Base-by-base conservation (phyloP, 2,113 vertebrate genomes). In the Pedionomus torquatus region DNA sequence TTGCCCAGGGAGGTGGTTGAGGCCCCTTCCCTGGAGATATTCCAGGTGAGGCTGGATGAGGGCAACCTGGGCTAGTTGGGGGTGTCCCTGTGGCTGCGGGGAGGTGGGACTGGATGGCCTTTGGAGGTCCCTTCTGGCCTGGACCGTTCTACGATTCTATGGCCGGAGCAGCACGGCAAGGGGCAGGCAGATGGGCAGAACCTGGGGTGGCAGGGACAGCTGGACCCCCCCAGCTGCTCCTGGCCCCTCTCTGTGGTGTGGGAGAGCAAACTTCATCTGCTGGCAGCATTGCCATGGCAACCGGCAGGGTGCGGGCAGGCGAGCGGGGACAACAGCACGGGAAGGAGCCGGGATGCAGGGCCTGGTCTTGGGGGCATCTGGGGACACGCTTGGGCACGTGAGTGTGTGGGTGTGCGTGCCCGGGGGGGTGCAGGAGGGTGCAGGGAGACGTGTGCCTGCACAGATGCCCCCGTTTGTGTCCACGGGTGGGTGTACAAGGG, bases 231-330 rank as follows among this genome's bases (percentile, higher is more conserved):
- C 1, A 0, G n/a, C 26, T 35, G 46, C 43, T 91, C 49, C 69
- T 0, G 1, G 64, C 19, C 91, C 51, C 25, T 93, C 7, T 5
- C 25, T 5, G 14, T 7, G 5, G 70, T 21, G 28, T 4, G 39
- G 92, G 77, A 91, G 91, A 94, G 83, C 35, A 79, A 93, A 85
- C 60, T 87, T 81, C 65, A 60, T 92, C 89, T 92, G 55, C 78
- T 81, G 72, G 69, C 83, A 87, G 69, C 2, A 82, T 96, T 60
- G 69, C 96, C 95, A 96, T 96, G 60, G 83, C 83, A 96, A 97
- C 96, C 4, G 16, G 86, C 80, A 91, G 86, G 91, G 94, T 2
- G 18, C 33, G 3, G 87, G 90, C 93, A 87, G 89, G 57, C 21
- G 1, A 87, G 57, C 3, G 9, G 46, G 37, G 58, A 58, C 78